A percentile compares a stretch with the other conserved stretches of the same genome.
Conservation (phyloP, 2,888 invertebrate genomes). For the Gibbula magus region DNA sequence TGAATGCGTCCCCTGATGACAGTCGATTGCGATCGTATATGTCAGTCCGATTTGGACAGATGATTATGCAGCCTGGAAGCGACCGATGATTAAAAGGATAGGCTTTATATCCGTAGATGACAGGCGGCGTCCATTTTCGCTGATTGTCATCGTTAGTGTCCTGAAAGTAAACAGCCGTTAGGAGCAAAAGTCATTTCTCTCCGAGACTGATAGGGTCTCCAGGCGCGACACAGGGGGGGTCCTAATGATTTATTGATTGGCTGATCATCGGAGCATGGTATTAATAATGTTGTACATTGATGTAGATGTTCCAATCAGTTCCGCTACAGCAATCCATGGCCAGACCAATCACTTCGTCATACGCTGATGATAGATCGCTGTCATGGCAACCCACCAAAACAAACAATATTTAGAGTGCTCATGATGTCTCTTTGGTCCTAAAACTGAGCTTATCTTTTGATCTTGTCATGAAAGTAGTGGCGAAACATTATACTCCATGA, state of each 20-base stretch:
- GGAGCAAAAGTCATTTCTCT: neutral
- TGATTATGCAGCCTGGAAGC: conserved; percentile 4
- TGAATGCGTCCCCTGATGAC: neutral
- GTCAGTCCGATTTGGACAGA: neutral
- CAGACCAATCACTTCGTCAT: neutral
- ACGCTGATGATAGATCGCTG: neutral
- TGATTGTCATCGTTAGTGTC: neutral
- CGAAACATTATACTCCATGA: no score
- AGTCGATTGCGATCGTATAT: neutral
- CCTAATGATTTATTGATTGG: conserved; percentile 19
- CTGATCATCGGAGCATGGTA: conserved; percentile 16
- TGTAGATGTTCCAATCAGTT: conserved; percentile 15
- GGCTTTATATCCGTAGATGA: neutral
- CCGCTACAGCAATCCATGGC: neutral
- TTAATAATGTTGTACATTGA: conserved; percentile 16
- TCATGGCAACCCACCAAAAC: conserved; percentile 13
- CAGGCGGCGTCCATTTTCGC: neutral
- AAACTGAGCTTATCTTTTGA: no score
- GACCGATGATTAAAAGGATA: conserved; percentile 2
- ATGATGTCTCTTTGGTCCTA: no score
- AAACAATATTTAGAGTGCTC: neutral
- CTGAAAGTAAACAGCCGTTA: neutral
- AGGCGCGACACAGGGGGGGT: neutral
- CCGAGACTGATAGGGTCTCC: neutral
- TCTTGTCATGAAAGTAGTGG: no score